A percentile compares a stretch with the other conserved stretches of the same genome.
phyloP scores from a whole-genome alignment of 2,113 vertebrate genomes.

The Pardalotus punctatus region DNA sequence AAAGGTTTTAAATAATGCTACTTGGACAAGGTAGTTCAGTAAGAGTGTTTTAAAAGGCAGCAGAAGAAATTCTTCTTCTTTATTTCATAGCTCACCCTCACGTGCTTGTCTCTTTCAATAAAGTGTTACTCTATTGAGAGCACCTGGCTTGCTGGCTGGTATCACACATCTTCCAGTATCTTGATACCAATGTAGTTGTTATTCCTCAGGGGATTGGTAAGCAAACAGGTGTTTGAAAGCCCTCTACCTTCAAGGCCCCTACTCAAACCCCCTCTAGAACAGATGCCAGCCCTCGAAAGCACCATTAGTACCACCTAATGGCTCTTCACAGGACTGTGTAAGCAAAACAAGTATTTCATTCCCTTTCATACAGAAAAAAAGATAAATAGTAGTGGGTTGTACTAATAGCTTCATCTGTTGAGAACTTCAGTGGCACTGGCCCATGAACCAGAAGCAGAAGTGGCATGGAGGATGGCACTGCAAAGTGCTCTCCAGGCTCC shows the following conservation, averaged over 20 bases:
- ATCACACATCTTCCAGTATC: background rate
- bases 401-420: background rate
- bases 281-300: background rate
- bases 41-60: background rate
- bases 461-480: fast-evolving
- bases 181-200: background rate
- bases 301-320: slow-evolving; percentile 2
- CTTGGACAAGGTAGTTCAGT: background rate
- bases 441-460: background rate
- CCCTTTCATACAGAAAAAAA: background rate
- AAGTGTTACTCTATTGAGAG: background rate
- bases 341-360: background rate
- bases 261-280: background rate
- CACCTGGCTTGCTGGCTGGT: slow-evolving; percentile 6
- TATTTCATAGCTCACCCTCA: background rate
- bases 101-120: slow-evolving; percentile 10
- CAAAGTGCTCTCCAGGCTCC: background rate
- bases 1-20: slow-evolving; percentile 32
- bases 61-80: background rate
- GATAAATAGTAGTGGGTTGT: background rate
- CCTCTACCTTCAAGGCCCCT: background rate
- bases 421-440: background rate
- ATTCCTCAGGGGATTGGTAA: slow-evolving; percentile 8
- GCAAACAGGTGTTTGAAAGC: background rate
- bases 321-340: background rate